Percentiles rank a stretch among this genome's conserved stretches.
Evolutionary conservation across 2,888 invertebrate species (phyloP).

Genomic region (Escarpia spicata): DNA sequence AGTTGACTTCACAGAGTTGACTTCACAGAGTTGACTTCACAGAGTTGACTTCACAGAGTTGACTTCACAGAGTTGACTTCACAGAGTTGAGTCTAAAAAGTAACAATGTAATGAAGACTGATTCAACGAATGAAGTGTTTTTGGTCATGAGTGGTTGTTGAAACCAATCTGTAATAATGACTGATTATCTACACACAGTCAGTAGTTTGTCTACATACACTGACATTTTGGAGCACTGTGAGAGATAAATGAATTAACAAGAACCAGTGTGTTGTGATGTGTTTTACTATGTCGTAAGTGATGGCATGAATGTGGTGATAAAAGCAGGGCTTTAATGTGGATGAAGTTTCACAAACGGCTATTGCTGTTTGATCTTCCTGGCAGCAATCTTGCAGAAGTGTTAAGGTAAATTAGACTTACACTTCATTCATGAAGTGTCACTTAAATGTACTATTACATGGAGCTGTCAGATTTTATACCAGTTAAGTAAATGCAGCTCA

Average conservation of each 20-base stretch:
- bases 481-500: background rate
- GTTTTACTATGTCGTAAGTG: background rate
- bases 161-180: background rate
- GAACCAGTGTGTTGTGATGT: background rate
- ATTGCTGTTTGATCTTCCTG: background rate
- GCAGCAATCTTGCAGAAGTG: too few species aligned
- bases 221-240: background rate
- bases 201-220: constrained; percentile 1
- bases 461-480: too few species aligned
- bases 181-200: background rate
- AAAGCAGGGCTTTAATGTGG: background rate
- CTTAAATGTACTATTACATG: background rate
- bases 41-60: background rate
- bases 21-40: background rate
- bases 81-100: background rate
- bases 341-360: background rate
- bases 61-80: background rate
- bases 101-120: background rate
- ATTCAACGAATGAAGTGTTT: background rate
- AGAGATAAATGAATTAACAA: background rate
- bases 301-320: background rate
- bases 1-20: background rate
- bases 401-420: background rate
- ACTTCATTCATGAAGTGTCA: background rate
- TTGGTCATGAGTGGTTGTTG: background rate